Conservation (phyloP, 2,797 vertebrate species). For the Bucorvus abyssinicus region DNA sequence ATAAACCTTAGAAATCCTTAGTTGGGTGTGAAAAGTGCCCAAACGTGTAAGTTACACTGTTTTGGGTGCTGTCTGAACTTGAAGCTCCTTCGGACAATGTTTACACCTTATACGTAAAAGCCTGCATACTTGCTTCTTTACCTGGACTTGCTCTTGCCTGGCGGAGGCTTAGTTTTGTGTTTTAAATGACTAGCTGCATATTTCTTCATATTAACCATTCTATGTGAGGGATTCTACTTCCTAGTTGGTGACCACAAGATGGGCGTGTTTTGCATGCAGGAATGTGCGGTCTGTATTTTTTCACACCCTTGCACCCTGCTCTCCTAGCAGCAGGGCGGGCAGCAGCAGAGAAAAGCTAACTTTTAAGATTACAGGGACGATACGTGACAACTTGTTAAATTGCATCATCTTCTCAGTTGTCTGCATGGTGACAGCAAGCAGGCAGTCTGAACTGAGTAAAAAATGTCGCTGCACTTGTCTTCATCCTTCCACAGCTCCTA, state of each 20-base stretch:
- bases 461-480: background rate
- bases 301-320: background rate
- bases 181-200: background rate
- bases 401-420: background rate
- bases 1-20: background rate
- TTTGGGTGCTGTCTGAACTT: background rate
- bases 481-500: background rate
- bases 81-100: background rate
- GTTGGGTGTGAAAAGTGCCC: background rate
- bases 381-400: background rate
- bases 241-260: rapidly evolving
- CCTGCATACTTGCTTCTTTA: background rate
- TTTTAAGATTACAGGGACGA: background rate
- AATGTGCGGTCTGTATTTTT: background rate
- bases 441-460: background rate
- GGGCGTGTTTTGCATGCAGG: background rate
- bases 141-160: background rate
- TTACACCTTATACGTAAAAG: background rate
- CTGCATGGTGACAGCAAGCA: background rate
- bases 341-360: background rate
- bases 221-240: background rate
- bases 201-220: background rate
- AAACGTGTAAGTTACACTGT: background rate
- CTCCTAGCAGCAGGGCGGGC: background rate
- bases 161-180: background rate